Evolutionary conservation across 2,113 vertebrate genomes (phyloP), one percentile per base, ranked within the genome.

Genomic region (Cranoglanis bouderius): DNA sequence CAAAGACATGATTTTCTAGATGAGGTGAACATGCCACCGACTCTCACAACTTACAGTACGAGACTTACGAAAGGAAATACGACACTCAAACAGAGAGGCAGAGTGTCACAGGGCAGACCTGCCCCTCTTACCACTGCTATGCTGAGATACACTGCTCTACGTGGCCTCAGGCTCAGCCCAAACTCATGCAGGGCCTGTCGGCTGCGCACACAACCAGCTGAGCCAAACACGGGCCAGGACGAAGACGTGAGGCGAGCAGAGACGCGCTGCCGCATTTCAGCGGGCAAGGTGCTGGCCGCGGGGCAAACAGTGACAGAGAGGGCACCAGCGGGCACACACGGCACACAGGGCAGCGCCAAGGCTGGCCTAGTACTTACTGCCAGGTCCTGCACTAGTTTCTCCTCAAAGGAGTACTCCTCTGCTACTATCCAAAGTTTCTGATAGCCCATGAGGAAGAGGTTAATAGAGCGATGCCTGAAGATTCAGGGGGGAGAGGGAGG

Each of bases 391-490:
- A 99, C 97, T 98, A 99, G 98, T 96, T 97, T 99, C 97, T 99
- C 98, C 97, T 99, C 98, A 99, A 99, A 99, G 95, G 97, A 97
- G 97, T 99, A 97, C 95, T 98, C 97, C 97, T 98, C 98, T 98
- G 98, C 97, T 97, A 98, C 98, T 99, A 99, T 99, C 98, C 98
- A 99, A 96, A 97, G 97, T 97, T 96, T 99, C 97, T 98, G 97
- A 99, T 98, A 99, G 97, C 97, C 98, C 96, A 97, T 96, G 97
- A 99, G 97, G 98, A 98, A 99, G 97, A 98, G 96, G 97, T 99
- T 99, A 98, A 99, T 98, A 97, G 97, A 97, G 95, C 98, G 98
- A 97, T 99, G 98, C 98, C 98, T 99, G 97, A 97, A 96, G 94
- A 92, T 95, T 97, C 95, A 82, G 95, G 96, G 94, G 95, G 96